Conservation (phyloP, 2,797 vertebrate genomes). For the Clarias fuscus region DNA sequence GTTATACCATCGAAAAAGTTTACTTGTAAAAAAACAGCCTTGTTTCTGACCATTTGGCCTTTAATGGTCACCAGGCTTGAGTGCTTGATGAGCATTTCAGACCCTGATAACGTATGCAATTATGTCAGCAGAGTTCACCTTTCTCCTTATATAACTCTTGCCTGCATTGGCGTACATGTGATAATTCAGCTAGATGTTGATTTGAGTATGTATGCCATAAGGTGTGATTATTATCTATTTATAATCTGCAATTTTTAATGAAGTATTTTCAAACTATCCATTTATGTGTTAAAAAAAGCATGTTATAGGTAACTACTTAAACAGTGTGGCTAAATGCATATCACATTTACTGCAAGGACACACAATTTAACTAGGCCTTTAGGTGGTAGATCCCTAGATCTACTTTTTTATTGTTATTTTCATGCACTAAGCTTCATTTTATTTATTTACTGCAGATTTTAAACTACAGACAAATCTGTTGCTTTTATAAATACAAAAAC, state of each 20-base stretch:
- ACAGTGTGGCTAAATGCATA: background rate
- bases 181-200: conserved; percentile 47
- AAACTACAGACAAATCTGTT: background rate
- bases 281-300: background rate
- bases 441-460: background rate
- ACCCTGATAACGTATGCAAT: conserved; percentile 31
- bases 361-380: background rate
- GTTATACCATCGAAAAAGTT: conserved; percentile 38
- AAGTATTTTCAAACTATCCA: background rate
- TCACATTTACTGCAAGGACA: background rate
- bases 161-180: conserved; percentile 19
- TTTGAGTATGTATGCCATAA: conserved; percentile 25
- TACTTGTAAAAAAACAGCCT: conserved; percentile 46
- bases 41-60: conserved; percentile 40
- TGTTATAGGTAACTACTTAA: background rate
- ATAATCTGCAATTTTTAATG: background rate
- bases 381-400: background rate
- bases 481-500: background rate
- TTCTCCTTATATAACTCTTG: conserved; percentile 31
- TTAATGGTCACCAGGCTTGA: conserved; percentile 33
- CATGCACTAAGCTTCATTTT: background rate
- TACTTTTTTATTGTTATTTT: conserved; percentile 2
- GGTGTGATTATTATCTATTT: background rate
- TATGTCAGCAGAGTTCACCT: conserved; percentile 38
- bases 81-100: conserved; percentile 37